Conservation (phyloP, 2,888 invertebrate species). For the Pemphredon lugubris region DNA sequence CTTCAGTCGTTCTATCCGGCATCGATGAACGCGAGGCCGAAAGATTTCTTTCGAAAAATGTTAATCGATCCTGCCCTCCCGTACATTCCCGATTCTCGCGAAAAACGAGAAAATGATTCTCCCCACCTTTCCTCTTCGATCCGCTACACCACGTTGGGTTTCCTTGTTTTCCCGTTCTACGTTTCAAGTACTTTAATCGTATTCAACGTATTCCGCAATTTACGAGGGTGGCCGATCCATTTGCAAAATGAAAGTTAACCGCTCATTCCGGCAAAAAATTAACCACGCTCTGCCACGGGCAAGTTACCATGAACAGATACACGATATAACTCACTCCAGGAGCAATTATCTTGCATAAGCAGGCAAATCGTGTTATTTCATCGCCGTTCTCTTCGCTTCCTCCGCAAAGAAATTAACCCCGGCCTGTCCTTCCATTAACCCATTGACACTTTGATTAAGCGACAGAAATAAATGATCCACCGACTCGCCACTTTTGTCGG, state of each 20-base stretch:
- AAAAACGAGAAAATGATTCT: no score
- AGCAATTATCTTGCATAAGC: constrained; percentile 59
- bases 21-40: constrained; percentile 31
- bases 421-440: neutral
- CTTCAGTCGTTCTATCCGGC: constrained; percentile 36
- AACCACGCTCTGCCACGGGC: constrained; percentile 35
- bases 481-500: no score
- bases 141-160: no score
- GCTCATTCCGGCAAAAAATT: constrained; percentile 25
- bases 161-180: no score
- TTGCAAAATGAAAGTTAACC: constrained; percentile 43
- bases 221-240: constrained; percentile 9
- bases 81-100: constrained; percentile 29
- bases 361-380: constrained; percentile 56
- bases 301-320: constrained; percentile 50
- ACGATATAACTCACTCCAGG: constrained; percentile 49
- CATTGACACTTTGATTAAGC: no score
- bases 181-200: no score
- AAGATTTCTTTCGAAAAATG: constrained; percentile 25
- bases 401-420: constrained; percentile 11
- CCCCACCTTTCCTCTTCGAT: no score
- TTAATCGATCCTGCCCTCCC: no score
- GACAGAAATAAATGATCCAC: no score
- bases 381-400: constrained; percentile 23
- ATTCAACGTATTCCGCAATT: constrained; percentile 9